phyloP scores from a whole-genome alignment of 2,113 vertebrate genomes.

The Rafetus swinhoei region DNA sequence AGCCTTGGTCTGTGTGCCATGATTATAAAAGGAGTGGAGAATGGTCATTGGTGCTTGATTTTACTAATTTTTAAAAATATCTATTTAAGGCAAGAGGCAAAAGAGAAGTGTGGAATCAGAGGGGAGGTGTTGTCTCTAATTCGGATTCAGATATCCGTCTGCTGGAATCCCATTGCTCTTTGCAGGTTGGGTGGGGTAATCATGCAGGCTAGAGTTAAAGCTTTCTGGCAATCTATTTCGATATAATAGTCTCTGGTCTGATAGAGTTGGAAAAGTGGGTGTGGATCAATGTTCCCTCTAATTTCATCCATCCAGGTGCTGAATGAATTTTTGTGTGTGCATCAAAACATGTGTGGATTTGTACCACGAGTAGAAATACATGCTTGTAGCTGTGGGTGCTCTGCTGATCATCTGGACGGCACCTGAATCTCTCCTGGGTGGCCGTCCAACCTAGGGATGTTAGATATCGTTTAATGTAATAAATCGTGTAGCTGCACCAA shows the following conservation, averaged over 20 bases:
- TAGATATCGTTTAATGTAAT: no score
- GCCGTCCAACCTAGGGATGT: no score
- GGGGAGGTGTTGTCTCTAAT: neutral
- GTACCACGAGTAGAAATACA: no score
- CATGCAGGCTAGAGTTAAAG: neutral
- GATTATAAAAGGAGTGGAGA: neutral
- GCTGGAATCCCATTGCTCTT: neutral
- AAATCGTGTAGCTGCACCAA: no score
- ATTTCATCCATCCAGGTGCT: no score
- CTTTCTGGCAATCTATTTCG: neutral
- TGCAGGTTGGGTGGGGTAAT: neutral
- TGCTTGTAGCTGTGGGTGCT: no score
- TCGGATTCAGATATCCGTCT: neutral
- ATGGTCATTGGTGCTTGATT: accelerated
- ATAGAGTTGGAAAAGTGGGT: neutral
- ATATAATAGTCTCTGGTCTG: neutral
- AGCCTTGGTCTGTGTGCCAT: neutral
- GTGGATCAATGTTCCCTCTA: neutral
- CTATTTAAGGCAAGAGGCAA: neutral
- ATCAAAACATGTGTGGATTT: no score
- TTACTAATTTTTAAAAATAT: neutral
- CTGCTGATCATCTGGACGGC: no score
- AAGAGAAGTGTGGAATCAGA: neutral
- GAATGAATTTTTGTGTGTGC: no score
- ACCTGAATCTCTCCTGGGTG: no score